Evolutionary conservation across 1,140 invertebrate species (phyloP).

Genomic region (Portunus trituberculatus): DNA sequence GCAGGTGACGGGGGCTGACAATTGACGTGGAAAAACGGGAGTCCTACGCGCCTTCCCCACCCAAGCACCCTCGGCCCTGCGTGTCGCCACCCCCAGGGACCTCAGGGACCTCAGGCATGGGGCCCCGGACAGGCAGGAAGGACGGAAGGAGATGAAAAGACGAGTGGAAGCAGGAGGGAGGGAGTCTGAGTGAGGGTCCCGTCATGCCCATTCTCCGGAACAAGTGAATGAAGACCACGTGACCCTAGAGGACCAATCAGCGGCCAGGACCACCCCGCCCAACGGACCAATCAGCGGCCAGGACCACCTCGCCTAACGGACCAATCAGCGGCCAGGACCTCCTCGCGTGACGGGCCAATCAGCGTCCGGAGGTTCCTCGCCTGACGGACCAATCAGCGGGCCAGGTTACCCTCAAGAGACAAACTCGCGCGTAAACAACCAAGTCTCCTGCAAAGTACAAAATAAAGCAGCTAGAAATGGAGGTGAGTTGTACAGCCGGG

Average conservation of each 20-base stretch:
- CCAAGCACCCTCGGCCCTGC: background rate
- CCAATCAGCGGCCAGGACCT: conserved; percentile 61
- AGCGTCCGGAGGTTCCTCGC: conserved; percentile 25
- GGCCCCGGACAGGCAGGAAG: conserved; percentile 47
- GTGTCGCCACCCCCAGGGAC: background rate
- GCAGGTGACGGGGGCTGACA: conserved; percentile 30
- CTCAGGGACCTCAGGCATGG: conserved; percentile 70
- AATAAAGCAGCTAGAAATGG: conserved; percentile 74
- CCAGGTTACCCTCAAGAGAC: conserved; percentile 5
- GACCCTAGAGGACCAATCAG: conserved; percentile 65
- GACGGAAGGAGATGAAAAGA: conserved; percentile 71
- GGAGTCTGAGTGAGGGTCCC: conserved; percentile 34
- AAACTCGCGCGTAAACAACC: conserved; percentile 58
- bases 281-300: conserved; percentile 67
- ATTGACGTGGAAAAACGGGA: background rate
- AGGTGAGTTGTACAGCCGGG: conserved; percentile 37
- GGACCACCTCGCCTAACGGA: conserved; percentile 36
- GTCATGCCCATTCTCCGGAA: conserved; percentile 61
- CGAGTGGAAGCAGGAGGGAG: conserved; percentile 36
- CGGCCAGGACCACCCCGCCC: conserved; percentile 31
- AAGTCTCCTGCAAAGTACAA: conserved; percentile 72
- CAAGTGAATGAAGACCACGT: conserved; percentile 74
- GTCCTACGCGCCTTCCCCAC: background rate
- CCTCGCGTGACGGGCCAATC: conserved; percentile 48
- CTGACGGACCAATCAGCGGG: conserved; percentile 60